Evolutionary conservation across 2,797 vertebrate genomes (phyloP), one percentile per base, ranked within the genome.

Genomic region (Uromys caudimaculatus): DNA sequence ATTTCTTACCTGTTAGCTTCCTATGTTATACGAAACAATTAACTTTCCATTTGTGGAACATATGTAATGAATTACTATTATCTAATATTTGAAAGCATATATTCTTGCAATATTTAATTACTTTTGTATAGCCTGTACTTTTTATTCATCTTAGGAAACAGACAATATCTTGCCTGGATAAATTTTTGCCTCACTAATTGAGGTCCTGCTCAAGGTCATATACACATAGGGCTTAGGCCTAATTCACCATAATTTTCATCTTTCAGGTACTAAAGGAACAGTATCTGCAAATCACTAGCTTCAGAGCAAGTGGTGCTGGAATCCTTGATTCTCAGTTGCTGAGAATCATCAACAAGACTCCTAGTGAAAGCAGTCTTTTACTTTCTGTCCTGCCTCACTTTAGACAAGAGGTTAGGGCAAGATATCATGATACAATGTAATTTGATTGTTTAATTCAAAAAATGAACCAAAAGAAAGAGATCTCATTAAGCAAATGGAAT

Each of bases 21-120:
- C 2, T 50, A 62, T 32, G 13, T 79, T 79, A 54, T 75, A 60
- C 35, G 8, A 12, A 4, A 73, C 2, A 38, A 7, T 12, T 27
- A 32, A 27, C 41, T 89, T 86, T 16, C 2, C 35, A 75, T 73
- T n/a, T 56, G 52, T 81, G 62, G 41, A 35, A 47, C 96, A 71
- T 73, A 2, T 47, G 23, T 69, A 67, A 89, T 77, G 23, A 71
- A 4, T 50, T 91, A 3, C 4, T 73, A 14, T 67, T 82, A 24
- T 83, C 50, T 82, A 64, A 81, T 67, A 47, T 93, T 95, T 83
- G 38, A 90, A 85, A 83, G 1, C 56, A 50, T 96, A 90, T 97
- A 87, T 93, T 52, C 38, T 97, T 90, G 58, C 94, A 95, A 89
- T 58, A 94, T 91, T 64, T 38, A 84, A 38, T 67, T 17, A 35